Evolutionary conservation across 1,140 invertebrate genomes (phyloP).

Genomic region (Pararge aegeria): DNA sequence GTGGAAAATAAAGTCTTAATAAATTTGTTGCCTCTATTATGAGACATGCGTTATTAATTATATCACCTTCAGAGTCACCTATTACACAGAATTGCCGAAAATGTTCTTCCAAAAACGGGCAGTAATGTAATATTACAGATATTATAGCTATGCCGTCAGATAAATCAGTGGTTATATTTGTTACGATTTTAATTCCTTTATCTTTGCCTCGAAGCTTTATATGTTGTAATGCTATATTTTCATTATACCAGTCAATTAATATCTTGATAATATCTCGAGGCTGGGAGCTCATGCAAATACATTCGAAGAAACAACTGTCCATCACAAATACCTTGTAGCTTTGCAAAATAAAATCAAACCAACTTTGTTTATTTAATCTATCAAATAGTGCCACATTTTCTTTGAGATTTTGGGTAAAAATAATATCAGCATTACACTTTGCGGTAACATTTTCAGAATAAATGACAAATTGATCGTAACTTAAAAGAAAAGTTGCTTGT

Average conservation of each 20-base stretch:
- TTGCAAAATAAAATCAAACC: slow-evolving; percentile 71
- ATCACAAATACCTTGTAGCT: slow-evolving; percentile 71
- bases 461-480: slow-evolving; percentile 61
- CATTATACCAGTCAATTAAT: slow-evolving; percentile 62
- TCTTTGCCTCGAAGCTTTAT: slow-evolving; percentile 37
- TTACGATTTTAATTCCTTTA: slow-evolving; percentile 47
- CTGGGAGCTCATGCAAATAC: slow-evolving; percentile 54
- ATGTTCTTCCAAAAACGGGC: slow-evolving; percentile 58
- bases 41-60: slow-evolving; percentile 65
- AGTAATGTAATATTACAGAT: slow-evolving; percentile 54
- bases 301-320: slow-evolving; percentile 71
- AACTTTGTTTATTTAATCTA: slow-evolving; percentile 70
- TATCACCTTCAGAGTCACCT: slow-evolving; percentile 34
- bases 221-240: slow-evolving; percentile 53
- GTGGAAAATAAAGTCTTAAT: slow-evolving; percentile 61
- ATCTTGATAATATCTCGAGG: slow-evolving; percentile 55
- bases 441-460: slow-evolving; percentile 52
- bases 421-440: slow-evolving; percentile 56
- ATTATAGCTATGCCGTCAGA: slow-evolving; percentile 58
- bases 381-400: slow-evolving; percentile 48
- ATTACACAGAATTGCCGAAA: slow-evolving; percentile 53
- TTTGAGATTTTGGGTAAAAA: slow-evolving; percentile 46
- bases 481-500: slow-evolving; percentile 63
- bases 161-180: slow-evolving; percentile 61
- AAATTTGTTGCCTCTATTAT: slow-evolving; percentile 62